Evolutionary conservation across 2,113 vertebrate genomes (phyloP).

Genomic region (Emydocephalus ijimae): DNA sequence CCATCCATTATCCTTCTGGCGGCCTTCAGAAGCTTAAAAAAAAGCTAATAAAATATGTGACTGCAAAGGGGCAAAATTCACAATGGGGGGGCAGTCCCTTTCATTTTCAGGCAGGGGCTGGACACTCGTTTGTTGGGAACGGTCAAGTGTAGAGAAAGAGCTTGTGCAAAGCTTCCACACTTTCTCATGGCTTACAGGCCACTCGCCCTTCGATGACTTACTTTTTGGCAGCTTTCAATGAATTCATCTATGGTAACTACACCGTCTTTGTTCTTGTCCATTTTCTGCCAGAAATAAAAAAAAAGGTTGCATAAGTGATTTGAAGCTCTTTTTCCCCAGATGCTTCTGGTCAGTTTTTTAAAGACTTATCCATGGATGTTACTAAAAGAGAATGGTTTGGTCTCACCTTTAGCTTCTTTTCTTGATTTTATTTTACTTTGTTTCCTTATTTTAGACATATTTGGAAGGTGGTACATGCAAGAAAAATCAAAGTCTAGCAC

Average conservation of each 20-base stretch:
- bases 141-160: accelerated
- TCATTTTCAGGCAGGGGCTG: background rate
- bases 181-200: background rate
- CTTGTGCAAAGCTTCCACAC: background rate
- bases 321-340: background rate
- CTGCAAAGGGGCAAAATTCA: background rate
- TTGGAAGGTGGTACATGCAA: background rate
- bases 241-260: constrained; percentile 99
- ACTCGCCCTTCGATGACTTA: constrained; percentile 66
- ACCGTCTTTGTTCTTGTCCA: constrained; percentile 99
- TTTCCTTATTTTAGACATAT: background rate
- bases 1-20: background rate
- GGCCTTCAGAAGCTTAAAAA: background rate
- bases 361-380: background rate
- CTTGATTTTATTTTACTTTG: background rate
- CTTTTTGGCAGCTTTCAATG: constrained; percentile 98
- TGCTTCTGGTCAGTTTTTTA: background rate
- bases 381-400: background rate
- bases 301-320: constrained; percentile 7
- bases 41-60: background rate
- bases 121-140: background rate
- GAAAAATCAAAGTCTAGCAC: background rate
- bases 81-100: background rate
- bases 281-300: constrained; percentile 81
- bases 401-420: background rate